Evolutionary conservation across 2,888 invertebrate genomes (phyloP).

Genomic region (Palloptera scutellata): DNA sequence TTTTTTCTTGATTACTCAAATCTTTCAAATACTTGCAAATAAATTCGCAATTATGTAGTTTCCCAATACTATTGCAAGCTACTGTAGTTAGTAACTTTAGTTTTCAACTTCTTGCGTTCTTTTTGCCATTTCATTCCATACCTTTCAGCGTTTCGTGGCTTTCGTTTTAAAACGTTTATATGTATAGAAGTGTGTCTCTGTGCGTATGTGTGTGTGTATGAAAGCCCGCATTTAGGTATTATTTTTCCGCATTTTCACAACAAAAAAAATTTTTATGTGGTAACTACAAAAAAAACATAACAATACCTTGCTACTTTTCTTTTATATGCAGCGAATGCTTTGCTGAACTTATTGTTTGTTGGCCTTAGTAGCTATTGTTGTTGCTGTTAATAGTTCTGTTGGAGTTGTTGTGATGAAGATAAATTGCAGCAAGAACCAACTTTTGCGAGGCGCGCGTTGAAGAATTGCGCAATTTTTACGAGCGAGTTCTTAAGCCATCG

Average conservation of each 20-base stretch:
- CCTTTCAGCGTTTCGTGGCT: constrained; percentile 21
- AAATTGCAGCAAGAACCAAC: too few species aligned
- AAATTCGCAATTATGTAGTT: too few species aligned
- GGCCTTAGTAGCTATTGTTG: too few species aligned
- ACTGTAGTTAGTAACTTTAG: constrained; percentile 11
- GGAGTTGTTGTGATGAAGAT: too few species aligned
- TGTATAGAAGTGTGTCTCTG: background rate
- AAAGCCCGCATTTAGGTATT: constrained; percentile 41
- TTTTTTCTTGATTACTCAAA: too few species aligned
- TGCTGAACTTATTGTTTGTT: too few species aligned
- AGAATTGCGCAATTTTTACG: too few species aligned
- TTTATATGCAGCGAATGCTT: background rate
- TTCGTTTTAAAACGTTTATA: constrained; percentile 21
- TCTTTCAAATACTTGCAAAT: too few species aligned
- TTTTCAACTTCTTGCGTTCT: constrained; percentile 23
- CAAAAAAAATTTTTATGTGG: too few species aligned
- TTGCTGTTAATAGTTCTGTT: too few species aligned
- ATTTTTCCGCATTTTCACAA: constrained; percentile 38
- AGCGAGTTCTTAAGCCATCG: too few species aligned
- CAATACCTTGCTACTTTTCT: background rate
- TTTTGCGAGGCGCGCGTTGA: too few species aligned
- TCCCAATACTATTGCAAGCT: background rate
- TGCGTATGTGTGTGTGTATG: constrained; percentile 9
- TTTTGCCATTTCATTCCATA: constrained; percentile 23
- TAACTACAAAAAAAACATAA: background rate